Evolutionary conservation across 2,888 invertebrate species (phyloP).

Genomic region (Sphaerophoria taeniata): DNA sequence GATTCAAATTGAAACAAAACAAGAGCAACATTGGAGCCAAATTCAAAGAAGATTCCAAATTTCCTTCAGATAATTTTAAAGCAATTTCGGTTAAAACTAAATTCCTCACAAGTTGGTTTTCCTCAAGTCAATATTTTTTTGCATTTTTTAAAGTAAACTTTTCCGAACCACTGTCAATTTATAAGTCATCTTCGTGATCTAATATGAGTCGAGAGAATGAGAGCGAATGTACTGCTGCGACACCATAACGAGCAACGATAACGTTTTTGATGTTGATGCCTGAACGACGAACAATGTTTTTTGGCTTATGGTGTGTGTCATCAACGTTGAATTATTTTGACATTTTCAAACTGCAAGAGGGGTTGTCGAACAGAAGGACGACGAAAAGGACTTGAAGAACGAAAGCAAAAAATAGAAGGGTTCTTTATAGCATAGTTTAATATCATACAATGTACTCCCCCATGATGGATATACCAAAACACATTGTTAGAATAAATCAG

Average conservation of each 20-base stretch:
- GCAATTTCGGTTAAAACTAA: too few relatives aligned
- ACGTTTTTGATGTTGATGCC: slow-evolving; percentile 21
- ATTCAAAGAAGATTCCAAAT: too few relatives aligned
- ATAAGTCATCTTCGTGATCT: slow-evolving; percentile 42
- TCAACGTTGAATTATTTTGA: slow-evolving; percentile 72
- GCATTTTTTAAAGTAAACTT: neutral
- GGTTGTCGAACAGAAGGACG: too few relatives aligned
- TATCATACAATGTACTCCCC: neutral
- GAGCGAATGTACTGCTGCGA: neutral
- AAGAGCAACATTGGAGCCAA: too few relatives aligned
- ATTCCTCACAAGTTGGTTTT: too few relatives aligned
- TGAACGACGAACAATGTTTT: slow-evolving; percentile 52
- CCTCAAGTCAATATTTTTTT: neutral
- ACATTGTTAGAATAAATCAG: slow-evolving; percentile 37
- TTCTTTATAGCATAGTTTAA: slow-evolving; percentile 12
- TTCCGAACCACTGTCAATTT: slow-evolving; percentile 39
- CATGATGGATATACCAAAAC: slow-evolving; percentile 40
- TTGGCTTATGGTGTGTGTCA: slow-evolving; percentile 67
- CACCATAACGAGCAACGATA: slow-evolving; percentile 54
- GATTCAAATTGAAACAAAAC: too few relatives aligned
- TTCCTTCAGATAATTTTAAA: too few relatives aligned
- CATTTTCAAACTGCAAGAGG: slow-evolving; percentile 40
- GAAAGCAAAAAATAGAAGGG: neutral
- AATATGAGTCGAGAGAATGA: slow-evolving; percentile 20
- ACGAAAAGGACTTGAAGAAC: too few relatives aligned